Conservation (phyloP, 2,113 vertebrate genomes). For the Entelurus aequoreus region DNA sequence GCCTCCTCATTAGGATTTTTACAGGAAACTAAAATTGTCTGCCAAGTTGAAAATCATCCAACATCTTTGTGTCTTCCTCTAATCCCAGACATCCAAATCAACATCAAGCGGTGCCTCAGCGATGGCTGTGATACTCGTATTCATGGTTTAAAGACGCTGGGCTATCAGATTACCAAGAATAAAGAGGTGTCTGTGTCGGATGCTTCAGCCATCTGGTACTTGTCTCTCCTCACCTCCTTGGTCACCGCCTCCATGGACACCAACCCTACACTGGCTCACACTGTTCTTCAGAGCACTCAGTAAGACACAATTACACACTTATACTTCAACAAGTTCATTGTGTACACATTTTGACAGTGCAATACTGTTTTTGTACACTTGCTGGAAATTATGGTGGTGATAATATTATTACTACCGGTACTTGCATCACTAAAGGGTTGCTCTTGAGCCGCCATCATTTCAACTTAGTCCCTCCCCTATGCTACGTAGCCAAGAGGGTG, state of each 20-base stretch:
- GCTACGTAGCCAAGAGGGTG: too few relatives aligned
- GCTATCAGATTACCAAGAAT: slow-evolving; percentile 88
- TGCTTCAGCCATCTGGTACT: slow-evolving; percentile 97
- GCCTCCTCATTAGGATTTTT: neutral
- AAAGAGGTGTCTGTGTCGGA: slow-evolving; percentile 90
- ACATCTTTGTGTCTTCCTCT: slow-evolving; percentile 18
- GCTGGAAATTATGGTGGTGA: too few relatives aligned
- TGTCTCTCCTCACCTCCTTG: slow-evolving; percentile 92
- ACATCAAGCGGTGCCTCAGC: slow-evolving; percentile 94
- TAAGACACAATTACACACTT: slow-evolving; percentile 61
- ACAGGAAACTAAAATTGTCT: too few relatives aligned
- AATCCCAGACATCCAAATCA: slow-evolving; percentile 90
- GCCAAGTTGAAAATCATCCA: neutral
- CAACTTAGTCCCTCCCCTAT: too few relatives aligned
- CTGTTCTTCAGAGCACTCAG: slow-evolving; percentile 92
- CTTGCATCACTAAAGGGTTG: too few relatives aligned
- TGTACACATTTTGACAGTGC: too few relatives aligned
- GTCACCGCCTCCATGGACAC: slow-evolving; percentile 96
- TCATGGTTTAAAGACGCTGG: slow-evolving; percentile 87
- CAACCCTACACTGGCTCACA: slow-evolving; percentile 87
- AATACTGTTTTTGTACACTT: too few relatives aligned
- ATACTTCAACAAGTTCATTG: too few relatives aligned
- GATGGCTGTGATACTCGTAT: slow-evolving; percentile 96
- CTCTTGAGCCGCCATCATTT: too few relatives aligned
- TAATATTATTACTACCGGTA: too few relatives aligned